Percentiles rank a stretch among this genome's conserved stretches.
Evolutionary conservation across 1,140 invertebrate species (phyloP).

Genomic region (Dendrolimus punctatus): DNA sequence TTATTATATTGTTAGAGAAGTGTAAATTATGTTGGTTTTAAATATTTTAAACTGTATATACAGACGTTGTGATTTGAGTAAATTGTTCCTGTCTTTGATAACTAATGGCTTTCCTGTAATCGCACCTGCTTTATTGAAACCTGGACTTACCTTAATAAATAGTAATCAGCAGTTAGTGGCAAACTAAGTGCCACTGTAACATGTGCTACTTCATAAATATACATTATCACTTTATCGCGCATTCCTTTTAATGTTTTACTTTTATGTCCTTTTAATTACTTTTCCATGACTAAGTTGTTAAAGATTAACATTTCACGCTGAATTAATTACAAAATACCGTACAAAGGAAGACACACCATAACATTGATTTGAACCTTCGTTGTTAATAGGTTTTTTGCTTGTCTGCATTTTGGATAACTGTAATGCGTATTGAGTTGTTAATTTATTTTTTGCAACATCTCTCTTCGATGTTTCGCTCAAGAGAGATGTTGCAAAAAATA

Average conservation of each 20-base stretch:
- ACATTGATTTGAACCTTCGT: neutral
- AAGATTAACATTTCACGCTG: neutral
- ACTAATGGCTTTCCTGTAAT: neutral
- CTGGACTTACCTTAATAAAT: no score
- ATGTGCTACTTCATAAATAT: no score
- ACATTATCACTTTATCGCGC: no score
- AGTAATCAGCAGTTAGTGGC: no score
- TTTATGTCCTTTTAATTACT: neutral
- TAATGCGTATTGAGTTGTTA: neutral
- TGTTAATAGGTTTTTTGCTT: neutral
- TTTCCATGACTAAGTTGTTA: slow-evolving; percentile 1
- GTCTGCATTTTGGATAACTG: neutral
- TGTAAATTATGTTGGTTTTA: no score
- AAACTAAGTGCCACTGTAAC: no score
- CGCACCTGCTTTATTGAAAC: neutral
- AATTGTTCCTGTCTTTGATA: neutral
- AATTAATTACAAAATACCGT: slow-evolving; percentile 1
- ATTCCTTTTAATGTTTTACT: neutral
- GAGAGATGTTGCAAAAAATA: no score
- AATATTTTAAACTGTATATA: neutral
- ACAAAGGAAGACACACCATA: neutral
- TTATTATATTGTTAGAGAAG: no score
- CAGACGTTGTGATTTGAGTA: neutral
- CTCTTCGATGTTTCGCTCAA: no score
- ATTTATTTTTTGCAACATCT: no score